Percentiles rank a stretch among this genome's conserved stretches.
Conservation (phyloP, 2,888 invertebrate genomes). For the Drosophila pseudotalamancana region DNA sequence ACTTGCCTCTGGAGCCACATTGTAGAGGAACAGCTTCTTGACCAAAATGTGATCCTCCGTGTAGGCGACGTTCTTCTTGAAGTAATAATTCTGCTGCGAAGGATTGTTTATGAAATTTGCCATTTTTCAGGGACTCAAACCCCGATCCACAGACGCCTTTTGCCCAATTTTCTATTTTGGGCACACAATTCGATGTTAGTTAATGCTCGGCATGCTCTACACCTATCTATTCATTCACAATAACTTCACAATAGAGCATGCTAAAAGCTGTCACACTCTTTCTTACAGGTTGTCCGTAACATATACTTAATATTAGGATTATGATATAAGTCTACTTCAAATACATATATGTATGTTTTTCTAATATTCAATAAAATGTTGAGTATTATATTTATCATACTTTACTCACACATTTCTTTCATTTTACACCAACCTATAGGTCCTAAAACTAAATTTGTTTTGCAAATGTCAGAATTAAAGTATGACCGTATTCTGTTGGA, state of each 20-base stretch:
- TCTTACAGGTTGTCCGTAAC: background rate
- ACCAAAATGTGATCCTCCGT: constrained; percentile 50
- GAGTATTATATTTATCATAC: too few species aligned
- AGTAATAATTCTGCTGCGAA: constrained; percentile 38
- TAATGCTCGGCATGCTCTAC: constrained; percentile 10
- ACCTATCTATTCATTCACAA: background rate
- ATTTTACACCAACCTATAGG: too few species aligned
- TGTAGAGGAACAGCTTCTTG: constrained; percentile 30
- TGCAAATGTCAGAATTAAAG: too few species aligned
- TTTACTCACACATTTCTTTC: too few species aligned
- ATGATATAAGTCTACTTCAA: too few species aligned
- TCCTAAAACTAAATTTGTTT: too few species aligned
- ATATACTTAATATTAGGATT: too few species aligned
- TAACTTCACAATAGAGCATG: background rate
- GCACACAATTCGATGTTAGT: background rate
- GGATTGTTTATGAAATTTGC: constrained; percentile 33
- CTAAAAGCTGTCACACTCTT: background rate
- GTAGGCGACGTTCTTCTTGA: constrained; percentile 35
- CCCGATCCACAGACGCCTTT: constrained; percentile 1
- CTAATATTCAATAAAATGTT: too few species aligned
- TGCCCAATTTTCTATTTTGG: background rate
- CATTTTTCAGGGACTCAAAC: constrained; percentile 22
- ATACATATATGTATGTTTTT: too few species aligned
- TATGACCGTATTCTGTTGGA: too few species aligned
- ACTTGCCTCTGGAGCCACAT: constrained; percentile 32